Percentiles rank a stretch among this genome's conserved stretches.
Conservation (phyloP, 2,113 vertebrate genomes). For the Recurvirostra avosetta region DNA sequence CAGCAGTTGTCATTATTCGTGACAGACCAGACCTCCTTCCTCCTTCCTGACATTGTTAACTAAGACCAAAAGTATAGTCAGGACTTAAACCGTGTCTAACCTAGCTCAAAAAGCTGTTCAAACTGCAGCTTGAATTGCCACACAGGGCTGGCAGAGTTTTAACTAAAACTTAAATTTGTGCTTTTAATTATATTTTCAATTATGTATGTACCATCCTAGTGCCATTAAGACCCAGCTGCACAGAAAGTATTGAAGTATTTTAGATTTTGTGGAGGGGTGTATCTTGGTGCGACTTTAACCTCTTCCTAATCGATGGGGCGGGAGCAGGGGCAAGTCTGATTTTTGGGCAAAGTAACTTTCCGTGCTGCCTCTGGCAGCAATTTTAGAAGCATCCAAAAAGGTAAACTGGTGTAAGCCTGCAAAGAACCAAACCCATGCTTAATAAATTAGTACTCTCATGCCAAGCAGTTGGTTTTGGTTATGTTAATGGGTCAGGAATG, state of each 20-base stretch:
- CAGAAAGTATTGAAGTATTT: not conserved
- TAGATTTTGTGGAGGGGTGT: not conserved
- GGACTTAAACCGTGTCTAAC: not conserved
- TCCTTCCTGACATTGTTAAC: not conserved
- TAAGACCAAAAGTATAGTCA: accelerated
- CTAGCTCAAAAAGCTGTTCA: not conserved
- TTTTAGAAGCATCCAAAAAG: not conserved
- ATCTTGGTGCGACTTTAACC: not conserved
- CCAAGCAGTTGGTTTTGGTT: not conserved
- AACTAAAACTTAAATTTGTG: accelerated
- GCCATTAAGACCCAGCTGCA: not conserved
- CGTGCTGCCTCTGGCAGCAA: not conserved
- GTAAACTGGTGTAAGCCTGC: not conserved
- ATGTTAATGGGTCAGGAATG: not conserved
- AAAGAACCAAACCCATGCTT: not conserved
- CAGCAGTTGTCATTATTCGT: not conserved
- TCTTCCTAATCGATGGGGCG: not conserved
- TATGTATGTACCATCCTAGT: not conserved
- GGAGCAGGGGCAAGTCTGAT: not conserved
- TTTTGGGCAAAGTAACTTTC: not conserved
- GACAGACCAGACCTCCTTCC: not conserved
- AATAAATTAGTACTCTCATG: not conserved
- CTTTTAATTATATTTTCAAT: not conserved
- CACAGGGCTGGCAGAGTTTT: not conserved
- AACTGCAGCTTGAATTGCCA: not conserved